Conservation (phyloP, 1,140 invertebrate species). For the Procambarus clarkii region DNA sequence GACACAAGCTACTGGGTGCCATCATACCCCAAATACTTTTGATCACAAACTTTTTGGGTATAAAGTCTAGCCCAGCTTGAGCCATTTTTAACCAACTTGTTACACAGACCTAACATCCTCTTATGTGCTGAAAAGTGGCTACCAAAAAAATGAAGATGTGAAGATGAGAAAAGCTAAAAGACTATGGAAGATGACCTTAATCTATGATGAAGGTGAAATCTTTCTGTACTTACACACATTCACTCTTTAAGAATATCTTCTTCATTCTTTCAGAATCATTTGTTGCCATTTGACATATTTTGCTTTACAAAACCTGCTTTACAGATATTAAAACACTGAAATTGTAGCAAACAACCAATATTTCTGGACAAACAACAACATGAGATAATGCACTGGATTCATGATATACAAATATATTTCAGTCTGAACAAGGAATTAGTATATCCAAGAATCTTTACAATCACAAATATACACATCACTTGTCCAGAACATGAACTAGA, state of each 20-base stretch:
- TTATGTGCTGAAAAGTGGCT: constrained; percentile 68
- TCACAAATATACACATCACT: constrained; percentile 39
- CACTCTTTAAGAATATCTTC: constrained; percentile 57
- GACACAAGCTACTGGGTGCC: background rate
- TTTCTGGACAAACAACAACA: constrained; percentile 69
- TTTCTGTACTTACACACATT: constrained; percentile 68
- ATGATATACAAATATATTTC: constrained; percentile 54
- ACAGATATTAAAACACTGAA: constrained; percentile 67
- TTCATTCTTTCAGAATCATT: constrained; percentile 48
- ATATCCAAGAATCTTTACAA: constrained; percentile 32
- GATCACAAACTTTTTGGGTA: constrained; percentile 43
- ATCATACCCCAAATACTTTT: constrained; percentile 37
- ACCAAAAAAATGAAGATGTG: constrained; percentile 66
- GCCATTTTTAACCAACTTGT: constrained; percentile 57
- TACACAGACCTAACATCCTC: constrained; percentile 51
- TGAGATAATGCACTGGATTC: constrained; percentile 68
- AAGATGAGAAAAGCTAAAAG: constrained; percentile 68
- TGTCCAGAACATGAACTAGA: constrained; percentile 44
- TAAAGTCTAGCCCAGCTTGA: constrained; percentile 49
- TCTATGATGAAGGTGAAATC: constrained; percentile 63
- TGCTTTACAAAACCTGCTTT: constrained; percentile 59
- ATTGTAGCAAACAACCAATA: constrained; percentile 66
- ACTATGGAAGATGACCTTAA: constrained; percentile 66
- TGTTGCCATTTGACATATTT: constrained; percentile 5
- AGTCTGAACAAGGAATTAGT: constrained; percentile 47